Evolutionary conservation across 2,797 vertebrate species (phyloP).

Genomic region (Amblyopsis hoosieri): DNA sequence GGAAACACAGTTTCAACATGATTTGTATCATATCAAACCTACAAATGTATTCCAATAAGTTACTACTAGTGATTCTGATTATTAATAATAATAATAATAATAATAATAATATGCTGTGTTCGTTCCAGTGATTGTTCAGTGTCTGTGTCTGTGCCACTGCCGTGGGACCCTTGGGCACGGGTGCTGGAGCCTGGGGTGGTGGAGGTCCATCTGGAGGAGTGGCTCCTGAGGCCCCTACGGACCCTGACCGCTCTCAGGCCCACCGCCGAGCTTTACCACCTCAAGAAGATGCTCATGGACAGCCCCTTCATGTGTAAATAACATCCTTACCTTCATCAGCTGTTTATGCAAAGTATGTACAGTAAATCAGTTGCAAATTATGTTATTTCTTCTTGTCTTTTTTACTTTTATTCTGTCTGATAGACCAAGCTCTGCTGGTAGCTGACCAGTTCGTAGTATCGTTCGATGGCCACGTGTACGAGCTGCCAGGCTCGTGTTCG

Average conservation of each 20-base stretch:
- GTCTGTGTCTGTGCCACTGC: constrained; percentile 67
- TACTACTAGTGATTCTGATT: too few species aligned
- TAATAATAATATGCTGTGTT: background rate
- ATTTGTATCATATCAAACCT: too few species aligned
- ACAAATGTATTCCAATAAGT: too few species aligned
- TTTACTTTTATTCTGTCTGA: background rate
- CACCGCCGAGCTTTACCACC: constrained; percentile 76
- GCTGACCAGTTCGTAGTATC: constrained; percentile 80
- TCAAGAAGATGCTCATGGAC: constrained; percentile 82
- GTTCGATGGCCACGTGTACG: constrained; percentile 81
- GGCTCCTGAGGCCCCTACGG: constrained; percentile 77
- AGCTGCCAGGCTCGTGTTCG: constrained; percentile 74
- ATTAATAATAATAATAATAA: too few species aligned
- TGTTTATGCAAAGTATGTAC: background rate
- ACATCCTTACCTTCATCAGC: background rate
- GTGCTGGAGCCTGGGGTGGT: constrained; percentile 66
- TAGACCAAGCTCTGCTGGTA: constrained; percentile 85
- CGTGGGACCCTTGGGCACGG: constrained; percentile 49
- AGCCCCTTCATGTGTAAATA: constrained; percentile 81
- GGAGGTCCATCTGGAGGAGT: constrained; percentile 81
- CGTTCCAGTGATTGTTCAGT: constrained; percentile 74
- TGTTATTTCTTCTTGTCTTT: background rate
- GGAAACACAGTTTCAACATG: too few species aligned
- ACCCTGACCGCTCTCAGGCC: constrained; percentile 66
- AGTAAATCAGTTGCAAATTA: too few species aligned